Evolutionary conservation across 1,140 invertebrate species (phyloP).

Genomic region (Pogonus chalceus): DNA sequence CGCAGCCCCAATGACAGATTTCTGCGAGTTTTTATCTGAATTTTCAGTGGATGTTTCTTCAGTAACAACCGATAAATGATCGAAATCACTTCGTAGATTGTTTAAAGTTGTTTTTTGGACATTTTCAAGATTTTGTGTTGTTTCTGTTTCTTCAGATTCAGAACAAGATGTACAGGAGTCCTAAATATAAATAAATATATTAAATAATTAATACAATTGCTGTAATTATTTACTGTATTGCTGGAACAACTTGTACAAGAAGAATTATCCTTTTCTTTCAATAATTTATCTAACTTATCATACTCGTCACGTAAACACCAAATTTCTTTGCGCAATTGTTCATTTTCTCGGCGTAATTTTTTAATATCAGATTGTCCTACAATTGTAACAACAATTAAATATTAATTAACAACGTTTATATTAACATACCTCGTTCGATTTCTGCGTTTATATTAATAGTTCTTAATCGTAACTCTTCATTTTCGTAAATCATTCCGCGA

Average conservation of each 20-base stretch:
- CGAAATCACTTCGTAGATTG: conserved; percentile 50
- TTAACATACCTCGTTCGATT: conserved; percentile 66
- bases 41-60: conserved; percentile 53
- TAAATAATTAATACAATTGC: not conserved
- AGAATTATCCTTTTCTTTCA: conserved; percentile 52
- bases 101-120: conserved; percentile 32
- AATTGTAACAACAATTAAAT: conserved; percentile 2
- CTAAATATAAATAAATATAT: conserved; percentile 18
- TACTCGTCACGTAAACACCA: conserved; percentile 80
- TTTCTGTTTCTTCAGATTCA: conserved; percentile 39
- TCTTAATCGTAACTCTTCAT: conserved; percentile 78
- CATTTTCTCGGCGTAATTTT: conserved; percentile 76
- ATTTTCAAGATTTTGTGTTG: conserved; percentile 31
- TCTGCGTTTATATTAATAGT: conserved; percentile 90
- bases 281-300: conserved; percentile 68
- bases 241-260: conserved; percentile 34
- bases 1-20: conserved; percentile 14
- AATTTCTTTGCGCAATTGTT: conserved; percentile 74
- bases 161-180: conserved; percentile 32
- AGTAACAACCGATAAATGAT: conserved; percentile 62
- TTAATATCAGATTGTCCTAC: conserved; percentile 79
- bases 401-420: not conserved
- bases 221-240: conserved; percentile 31
- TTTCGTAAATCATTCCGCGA: conserved; percentile 80
- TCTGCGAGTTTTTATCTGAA: conserved; percentile 34